Evolutionary conservation across 2,888 invertebrate genomes (phyloP).

Genomic region (Microctonus hyperodae): DNA sequence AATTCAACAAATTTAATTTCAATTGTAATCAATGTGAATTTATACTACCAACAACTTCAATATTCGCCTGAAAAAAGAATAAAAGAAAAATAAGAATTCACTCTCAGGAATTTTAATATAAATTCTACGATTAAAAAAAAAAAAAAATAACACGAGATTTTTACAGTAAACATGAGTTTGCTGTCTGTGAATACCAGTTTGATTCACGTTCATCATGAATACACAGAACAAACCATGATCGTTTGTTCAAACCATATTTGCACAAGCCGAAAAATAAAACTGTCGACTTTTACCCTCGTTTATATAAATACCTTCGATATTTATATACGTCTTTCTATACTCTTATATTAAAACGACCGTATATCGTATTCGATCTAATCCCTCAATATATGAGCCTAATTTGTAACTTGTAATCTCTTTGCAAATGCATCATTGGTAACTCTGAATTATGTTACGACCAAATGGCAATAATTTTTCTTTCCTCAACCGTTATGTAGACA

Average conservation of each 20-base stretch:
- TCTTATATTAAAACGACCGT: slow-evolving; percentile 8
- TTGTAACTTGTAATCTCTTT: slow-evolving; percentile 55
- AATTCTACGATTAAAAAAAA: too few relatives aligned
- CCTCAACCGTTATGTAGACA: background rate
- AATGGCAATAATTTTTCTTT: slow-evolving; percentile 10
- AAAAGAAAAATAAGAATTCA: too few relatives aligned
- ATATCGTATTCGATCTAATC: slow-evolving; percentile 44
- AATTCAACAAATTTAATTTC: background rate
- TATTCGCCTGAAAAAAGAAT: background rate
- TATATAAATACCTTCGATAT: too few relatives aligned
- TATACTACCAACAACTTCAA: too few relatives aligned
- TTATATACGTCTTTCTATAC: background rate
- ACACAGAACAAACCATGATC: too few relatives aligned
- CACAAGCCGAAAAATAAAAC: slow-evolving; percentile 21
- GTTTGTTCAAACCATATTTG: slow-evolving; percentile 30
- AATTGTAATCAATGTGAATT: background rate
- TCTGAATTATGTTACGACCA: slow-evolving; percentile 46
- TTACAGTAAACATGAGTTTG: too few relatives aligned
- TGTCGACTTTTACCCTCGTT: background rate
- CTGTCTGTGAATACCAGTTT: too few relatives aligned
- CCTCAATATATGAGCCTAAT: slow-evolving; percentile 56
- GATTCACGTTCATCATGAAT: slow-evolving; percentile 12
- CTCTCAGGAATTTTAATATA: too few relatives aligned
- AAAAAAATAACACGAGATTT: too few relatives aligned
- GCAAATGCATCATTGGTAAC: slow-evolving; percentile 45